A percentile compares a stretch with the other conserved stretches of the same genome.
phyloP scores from a whole-genome alignment of 2,888 invertebrate species.

The Dynastes grantii region DNA sequence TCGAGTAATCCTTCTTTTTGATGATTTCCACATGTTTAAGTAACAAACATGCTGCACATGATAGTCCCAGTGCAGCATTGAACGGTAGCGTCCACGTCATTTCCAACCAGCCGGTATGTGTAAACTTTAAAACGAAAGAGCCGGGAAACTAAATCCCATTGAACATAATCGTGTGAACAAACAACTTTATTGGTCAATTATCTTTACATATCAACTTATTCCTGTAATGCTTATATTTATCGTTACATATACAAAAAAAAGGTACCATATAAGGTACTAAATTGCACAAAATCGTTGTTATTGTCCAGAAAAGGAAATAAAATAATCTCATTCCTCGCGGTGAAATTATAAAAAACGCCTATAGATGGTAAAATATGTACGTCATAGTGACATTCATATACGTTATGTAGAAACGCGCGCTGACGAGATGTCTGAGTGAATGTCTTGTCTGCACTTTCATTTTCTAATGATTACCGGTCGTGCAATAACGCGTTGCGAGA shows the following conservation, averaged over 20 bases:
- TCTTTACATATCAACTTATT: too few species aligned
- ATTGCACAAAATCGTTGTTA: constrained; percentile 2
- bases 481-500: constrained; percentile 31
- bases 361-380: constrained; percentile 14
- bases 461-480: constrained; percentile 44
- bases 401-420: constrained; percentile 28
- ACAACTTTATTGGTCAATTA: too few species aligned
- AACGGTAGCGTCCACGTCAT: too few species aligned
- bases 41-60: too few species aligned
- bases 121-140: too few species aligned
- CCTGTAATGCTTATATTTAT: too few species aligned
- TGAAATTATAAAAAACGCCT: constrained; percentile 6
- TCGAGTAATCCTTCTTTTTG: too few species aligned
- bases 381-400: constrained; percentile 8
- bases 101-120: too few species aligned
- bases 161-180: too few species aligned
- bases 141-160: too few species aligned
- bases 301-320: not conserved
- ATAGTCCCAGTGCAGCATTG: too few species aligned
- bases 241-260: not conserved
- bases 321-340: not conserved
- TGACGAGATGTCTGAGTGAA: constrained; percentile 33
- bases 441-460: constrained; percentile 40
- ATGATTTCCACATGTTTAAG: too few species aligned
- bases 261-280: not conserved